Evolutionary conservation across 2,888 invertebrate species (phyloP).

Genomic region (Zygothrica quintamaculata): DNA sequence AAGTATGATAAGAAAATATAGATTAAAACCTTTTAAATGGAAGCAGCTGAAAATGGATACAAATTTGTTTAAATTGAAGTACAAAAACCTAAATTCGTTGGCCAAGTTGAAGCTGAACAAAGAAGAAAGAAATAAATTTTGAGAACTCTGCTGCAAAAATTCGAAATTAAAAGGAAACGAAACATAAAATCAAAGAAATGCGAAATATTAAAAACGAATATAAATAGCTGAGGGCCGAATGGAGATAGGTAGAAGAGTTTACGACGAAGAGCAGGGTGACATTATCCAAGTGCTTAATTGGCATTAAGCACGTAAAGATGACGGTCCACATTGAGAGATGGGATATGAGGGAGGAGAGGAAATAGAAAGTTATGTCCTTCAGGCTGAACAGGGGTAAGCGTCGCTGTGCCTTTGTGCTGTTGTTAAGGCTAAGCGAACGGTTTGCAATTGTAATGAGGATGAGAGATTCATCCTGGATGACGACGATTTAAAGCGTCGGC

Average conservation of each 20-base stretch:
- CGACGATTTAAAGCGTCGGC: conserved; percentile 46
- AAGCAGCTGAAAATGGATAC: too few species aligned
- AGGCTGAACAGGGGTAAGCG: conserved; percentile 37
- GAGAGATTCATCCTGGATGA: conserved; percentile 4
- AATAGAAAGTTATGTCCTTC: conserved; percentile 3
- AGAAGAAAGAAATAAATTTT: conserved; percentile 13
- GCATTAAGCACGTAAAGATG: conserved; percentile 72
- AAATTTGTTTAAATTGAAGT: too few species aligned
- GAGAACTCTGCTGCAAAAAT: conserved; percentile 8
- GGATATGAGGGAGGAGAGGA: conserved; percentile 13
- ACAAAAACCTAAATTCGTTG: background rate
- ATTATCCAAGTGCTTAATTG: conserved; percentile 70
- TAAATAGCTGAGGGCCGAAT: conserved; percentile 35
- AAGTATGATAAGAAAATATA: too few species aligned
- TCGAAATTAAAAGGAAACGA: conserved; percentile 41
- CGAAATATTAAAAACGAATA: conserved; percentile 61
- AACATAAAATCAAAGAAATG: conserved; percentile 56
- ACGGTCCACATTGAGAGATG: conserved; percentile 19
- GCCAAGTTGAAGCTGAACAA: conserved; percentile 23
- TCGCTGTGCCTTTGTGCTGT: conserved; percentile 38
- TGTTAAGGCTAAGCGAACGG: conserved; percentile 61
- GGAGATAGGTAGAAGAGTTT: background rate
- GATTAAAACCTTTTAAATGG: too few species aligned
- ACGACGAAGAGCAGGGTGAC: conserved; percentile 29
- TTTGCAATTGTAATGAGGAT: conserved; percentile 69